Base-by-base conservation (phyloP, 2,113 vertebrate genomes). In the Empidonax traillii region DNA sequence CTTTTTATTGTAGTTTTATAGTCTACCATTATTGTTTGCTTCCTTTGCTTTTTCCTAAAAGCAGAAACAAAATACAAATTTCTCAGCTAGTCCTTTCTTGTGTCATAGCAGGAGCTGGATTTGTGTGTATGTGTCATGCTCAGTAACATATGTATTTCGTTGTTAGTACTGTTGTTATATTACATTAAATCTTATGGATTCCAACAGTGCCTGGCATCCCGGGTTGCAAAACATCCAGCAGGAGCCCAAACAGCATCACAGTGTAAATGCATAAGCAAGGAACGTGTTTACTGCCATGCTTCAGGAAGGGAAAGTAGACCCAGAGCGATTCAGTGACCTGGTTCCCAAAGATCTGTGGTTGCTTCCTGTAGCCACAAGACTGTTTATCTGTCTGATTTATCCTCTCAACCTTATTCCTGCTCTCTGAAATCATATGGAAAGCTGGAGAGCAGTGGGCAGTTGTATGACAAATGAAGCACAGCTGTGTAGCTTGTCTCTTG, bases 1-100 rank as follows among this genome's bases (percentile, higher is more conserved):
- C 62, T 73, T 94, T 95, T 95, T 93, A 96, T 89, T 95, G 84
- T 85, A 51, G 35, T 65, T 96, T 96, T 93, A 95, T 78, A 58
- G 85, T 49, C 74, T 93, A 12, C 66, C 73, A 23, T 87, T 89
- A 88, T 30, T 79, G 85, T 85, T 77, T 75, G 75, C 30, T 87
- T 80, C 44, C 30, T 85, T 41, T 63, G 68, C 51, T 6, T 87
- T 80, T 59, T 51, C 75, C 51, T 71, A 41, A 87, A 84, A 96
- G 49, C 24, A 90, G 91, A 62, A 85, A n/a, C 71, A 82, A 95
- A 91, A 76, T 4, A 82, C 58, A 31, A 44, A 80, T 93, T 93
- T 93, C 66, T 51, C 90, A 49, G 41, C 46, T 46, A 67, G 55
- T 37, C 58, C 81, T 93, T 93, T 75, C 78, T 73, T 49, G 89